phyloP scores from a whole-genome alignment of 2,113 vertebrate genomes.

The Tiliqua scincoides region DNA sequence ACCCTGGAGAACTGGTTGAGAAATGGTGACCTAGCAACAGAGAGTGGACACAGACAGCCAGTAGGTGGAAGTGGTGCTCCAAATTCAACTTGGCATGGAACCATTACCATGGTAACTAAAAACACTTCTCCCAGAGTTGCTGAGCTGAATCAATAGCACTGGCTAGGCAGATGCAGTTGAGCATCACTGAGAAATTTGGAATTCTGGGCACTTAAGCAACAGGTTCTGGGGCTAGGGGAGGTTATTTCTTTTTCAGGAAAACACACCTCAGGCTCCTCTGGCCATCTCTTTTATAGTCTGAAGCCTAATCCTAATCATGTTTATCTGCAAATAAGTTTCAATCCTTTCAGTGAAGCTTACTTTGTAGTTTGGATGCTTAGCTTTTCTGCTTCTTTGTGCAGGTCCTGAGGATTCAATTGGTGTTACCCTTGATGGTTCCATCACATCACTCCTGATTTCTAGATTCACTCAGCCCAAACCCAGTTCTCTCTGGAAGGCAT shows the following conservation, averaged over 20 bases:
- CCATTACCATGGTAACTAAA: conserved; percentile 20
- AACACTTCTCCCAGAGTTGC: not conserved
- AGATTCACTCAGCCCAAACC: not conserved
- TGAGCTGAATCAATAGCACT: conserved; percentile 26
- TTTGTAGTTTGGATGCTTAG: not conserved
- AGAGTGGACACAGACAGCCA: not conserved
- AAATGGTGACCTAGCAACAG: not conserved
- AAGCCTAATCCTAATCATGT: not conserved
- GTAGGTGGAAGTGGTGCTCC: not conserved
- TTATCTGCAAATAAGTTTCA: not conserved
- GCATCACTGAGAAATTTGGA: not conserved
- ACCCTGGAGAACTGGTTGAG: not conserved
- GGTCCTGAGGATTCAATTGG: not conserved
- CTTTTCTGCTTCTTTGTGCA: not conserved
- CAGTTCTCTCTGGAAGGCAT: not conserved
- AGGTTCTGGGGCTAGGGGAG: not conserved
- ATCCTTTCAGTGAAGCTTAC: not conserved
- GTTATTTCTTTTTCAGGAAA: conserved; percentile 16
- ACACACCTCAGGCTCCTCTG: not conserved
- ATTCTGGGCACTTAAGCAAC: not conserved
- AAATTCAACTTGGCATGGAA: not conserved
- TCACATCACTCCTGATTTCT: not conserved
- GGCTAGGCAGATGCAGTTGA: conserved; percentile 4
- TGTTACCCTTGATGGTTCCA: not conserved
- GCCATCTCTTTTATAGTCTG: not conserved